Base-by-base conservation (phyloP, 2,797 vertebrate genomes). In the Chrysocyon brachyurus region DNA sequence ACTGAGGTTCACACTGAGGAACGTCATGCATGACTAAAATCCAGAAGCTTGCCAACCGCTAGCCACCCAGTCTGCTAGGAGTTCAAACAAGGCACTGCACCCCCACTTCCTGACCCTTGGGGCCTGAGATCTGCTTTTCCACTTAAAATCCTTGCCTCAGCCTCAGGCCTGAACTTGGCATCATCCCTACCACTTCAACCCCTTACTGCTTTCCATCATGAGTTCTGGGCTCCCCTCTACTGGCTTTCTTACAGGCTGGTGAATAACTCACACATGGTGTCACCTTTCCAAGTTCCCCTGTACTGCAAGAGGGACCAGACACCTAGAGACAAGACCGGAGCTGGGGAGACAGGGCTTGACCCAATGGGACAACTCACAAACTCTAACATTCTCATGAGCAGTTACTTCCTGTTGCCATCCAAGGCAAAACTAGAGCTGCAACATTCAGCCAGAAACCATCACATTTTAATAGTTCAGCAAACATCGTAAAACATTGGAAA, bases 21-120 rank as follows among this genome's bases (percentile, higher is more conserved):
- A 24, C 17, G n/a, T 31, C 22, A 15, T 0, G 6, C 3, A 0
- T 0, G 0, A n/a, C 64, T 75, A 12, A 22, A 21, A 0, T 1
- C 33, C n/a, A 17, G 1, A 12, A 22, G 70, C 49, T 11, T 1
- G 24, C 70, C 0, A 0, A 31, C 87, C 21, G 40, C 49, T 26
- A 0, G 0, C 12, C 6, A 79, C 63, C 52, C 36, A 40, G 22
- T 31, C 28, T 54, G 6, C 57, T 28, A 3, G 14, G 26, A 21
- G 3, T 0, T 21, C 1, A 14, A 72, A 49, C 2, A 8, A 52
- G 66, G 24, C 82, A 16, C 19, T 40, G 5, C 11, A 4, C 15
- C 33, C 33, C 31, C 26, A 1, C 24, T 31, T 28, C 9, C 31
- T 0, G 0, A 9, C 59, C 40, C 16, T 3, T 5, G 1, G 68